These are phyloP conservation scores for Trichechus manatus DNA, from an alignment of 2,113 vertebrate species.

Conservation along the genomic window DNA sequence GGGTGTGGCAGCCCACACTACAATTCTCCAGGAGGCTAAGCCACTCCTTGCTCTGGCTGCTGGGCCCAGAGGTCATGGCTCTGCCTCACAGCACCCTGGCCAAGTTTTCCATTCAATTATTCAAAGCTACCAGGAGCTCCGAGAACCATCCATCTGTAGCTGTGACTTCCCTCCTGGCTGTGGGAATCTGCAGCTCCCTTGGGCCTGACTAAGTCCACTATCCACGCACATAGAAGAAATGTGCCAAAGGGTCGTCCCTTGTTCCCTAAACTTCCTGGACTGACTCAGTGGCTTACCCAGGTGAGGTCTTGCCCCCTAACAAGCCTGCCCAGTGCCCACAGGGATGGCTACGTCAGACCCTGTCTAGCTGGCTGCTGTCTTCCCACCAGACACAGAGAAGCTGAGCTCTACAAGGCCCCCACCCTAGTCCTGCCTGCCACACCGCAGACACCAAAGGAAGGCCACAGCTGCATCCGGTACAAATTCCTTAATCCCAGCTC, in stretches of 20 bases:
- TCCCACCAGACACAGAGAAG: neutral
- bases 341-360: neutral
- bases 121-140: neutral
- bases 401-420: neutral
- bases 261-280: neutral
- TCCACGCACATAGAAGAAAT: neutral
- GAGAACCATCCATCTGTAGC: accelerated
- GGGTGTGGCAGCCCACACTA: neutral
- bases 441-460: neutral
- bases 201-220: neutral
- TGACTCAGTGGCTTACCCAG: neutral
- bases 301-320: neutral
- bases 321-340: neutral
- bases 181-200: slow-evolving; percentile 12
- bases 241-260: neutral
- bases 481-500: neutral
- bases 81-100: neutral
- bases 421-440: too few relatives aligned
- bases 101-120: slow-evolving; percentile 60
- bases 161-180: neutral
- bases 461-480: neutral
- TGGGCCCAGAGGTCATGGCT: neutral
- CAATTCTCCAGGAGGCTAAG: neutral
- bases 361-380: neutral
- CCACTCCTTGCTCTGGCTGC: neutral